Conservation (phyloP, 2,888 invertebrate genomes). For the Aelia acuminata region DNA sequence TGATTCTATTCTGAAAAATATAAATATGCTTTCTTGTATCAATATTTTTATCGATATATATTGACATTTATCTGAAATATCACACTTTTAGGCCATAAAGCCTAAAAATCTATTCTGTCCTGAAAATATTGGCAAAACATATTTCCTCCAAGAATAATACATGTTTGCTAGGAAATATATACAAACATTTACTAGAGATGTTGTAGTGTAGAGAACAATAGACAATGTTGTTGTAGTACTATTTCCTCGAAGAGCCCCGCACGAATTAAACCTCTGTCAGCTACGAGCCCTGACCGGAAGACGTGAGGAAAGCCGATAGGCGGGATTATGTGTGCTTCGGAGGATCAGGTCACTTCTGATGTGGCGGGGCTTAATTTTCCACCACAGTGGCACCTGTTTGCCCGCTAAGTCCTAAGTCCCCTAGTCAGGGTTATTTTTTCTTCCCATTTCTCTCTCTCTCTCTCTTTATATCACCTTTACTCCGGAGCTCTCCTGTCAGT, state of each 20-base stretch:
- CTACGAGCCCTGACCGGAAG: not conserved
- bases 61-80: no score
- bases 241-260: not conserved
- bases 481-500: conserved; percentile 1
- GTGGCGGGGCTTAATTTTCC: conserved; percentile 37
- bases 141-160: no score
- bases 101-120: no score
- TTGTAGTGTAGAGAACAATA: no score
- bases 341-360: conserved; percentile 42
- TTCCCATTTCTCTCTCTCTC: conserved; percentile 5
- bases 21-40: no score
- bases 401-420: conserved; percentile 48
- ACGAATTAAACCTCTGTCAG: not conserved
- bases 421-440: not conserved
- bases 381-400: conserved; percentile 37
- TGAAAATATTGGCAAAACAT: no score
- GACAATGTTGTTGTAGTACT: no score
- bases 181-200: no score
- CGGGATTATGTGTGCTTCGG: conserved; percentile 37
- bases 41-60: no score
- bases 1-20: no score
- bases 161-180: no score
- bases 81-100: no score
- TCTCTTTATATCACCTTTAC: conserved; percentile 35
- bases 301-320: conserved; percentile 3